phyloP scores from a whole-genome alignment of 1,140 invertebrate genomes.

The Solenopsis fugax region DNA sequence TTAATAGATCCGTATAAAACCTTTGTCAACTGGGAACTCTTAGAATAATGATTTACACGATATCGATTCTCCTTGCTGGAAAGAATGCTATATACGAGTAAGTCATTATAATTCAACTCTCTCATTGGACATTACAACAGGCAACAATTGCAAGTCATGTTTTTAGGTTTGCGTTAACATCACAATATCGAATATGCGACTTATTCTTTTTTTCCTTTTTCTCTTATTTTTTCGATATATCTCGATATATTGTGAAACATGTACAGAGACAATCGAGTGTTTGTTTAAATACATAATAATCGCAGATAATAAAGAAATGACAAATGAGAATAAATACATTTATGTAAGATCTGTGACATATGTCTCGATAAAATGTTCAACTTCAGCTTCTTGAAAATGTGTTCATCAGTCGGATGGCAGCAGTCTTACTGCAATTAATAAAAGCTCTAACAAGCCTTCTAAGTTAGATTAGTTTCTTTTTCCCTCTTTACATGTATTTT shows the following conservation, averaged over 20 bases:
- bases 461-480: constrained; percentile 70
- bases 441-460: constrained; percentile 68
- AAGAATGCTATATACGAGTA: constrained; percentile 77
- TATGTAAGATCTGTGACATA: constrained; percentile 61
- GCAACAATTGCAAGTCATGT: constrained; percentile 63
- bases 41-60: constrained; percentile 84
- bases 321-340: constrained; percentile 59
- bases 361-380: constrained; percentile 58
- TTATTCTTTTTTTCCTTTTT: constrained; percentile 33
- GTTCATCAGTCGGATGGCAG: constrained; percentile 56
- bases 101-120: constrained; percentile 61
- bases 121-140: constrained; percentile 46
- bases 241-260: constrained; percentile 44
- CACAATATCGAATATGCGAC: constrained; percentile 24
- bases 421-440: constrained; percentile 58
- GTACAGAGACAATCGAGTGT: constrained; percentile 26
- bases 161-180: constrained; percentile 45
- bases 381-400: constrained; percentile 47
- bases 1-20: constrained; percentile 86
- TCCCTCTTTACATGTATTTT: constrained; percentile 63
- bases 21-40: constrained; percentile 85
- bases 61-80: constrained; percentile 70
- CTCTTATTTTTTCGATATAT: constrained; percentile 25
- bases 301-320: constrained; percentile 42
- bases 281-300: constrained; percentile 29